Percentiles rank a stretch among this genome's conserved stretches.
Evolutionary conservation across 2,797 vertebrate species (phyloP).

Genomic region (Rhincodon typus): DNA sequence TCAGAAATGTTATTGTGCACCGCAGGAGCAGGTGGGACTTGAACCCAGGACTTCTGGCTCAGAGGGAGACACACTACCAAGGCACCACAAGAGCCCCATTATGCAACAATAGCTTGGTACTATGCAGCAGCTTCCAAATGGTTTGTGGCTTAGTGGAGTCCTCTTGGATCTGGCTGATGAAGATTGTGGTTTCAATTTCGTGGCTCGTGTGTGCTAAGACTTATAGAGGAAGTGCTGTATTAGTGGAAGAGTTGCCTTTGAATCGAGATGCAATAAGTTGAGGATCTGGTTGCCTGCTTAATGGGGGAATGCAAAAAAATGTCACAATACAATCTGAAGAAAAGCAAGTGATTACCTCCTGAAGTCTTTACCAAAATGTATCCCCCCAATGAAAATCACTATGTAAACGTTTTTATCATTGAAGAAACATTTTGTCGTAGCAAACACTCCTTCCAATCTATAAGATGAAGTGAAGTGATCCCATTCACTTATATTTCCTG

Average conservation of each 20-base stretch:
- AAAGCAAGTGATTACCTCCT: not conserved
- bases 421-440: not conserved
- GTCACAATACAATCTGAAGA: not conserved
- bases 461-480: not conserved
- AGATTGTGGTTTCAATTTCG: not conserved
- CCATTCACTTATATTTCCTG: not conserved
- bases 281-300: not conserved
- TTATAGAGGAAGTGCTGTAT: not conserved
- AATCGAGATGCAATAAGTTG: not conserved
- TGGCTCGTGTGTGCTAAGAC: not conserved
- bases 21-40: too few relatives aligned
- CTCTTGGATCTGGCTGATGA: not conserved
- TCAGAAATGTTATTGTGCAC: too few relatives aligned
- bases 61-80: too few relatives aligned
- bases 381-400: too few relatives aligned
- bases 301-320: not conserved
- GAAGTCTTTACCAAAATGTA: not conserved
- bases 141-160: not conserved
- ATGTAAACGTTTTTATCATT: too few relatives aligned
- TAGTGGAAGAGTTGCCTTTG: not conserved
- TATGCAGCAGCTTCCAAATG: not conserved
- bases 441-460: not conserved
- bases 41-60: too few relatives aligned
- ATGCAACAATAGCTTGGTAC: not conserved
- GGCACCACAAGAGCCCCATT: not conserved